Conservation (phyloP, 2,113 vertebrate species). For the Perca fluviatilis region DNA sequence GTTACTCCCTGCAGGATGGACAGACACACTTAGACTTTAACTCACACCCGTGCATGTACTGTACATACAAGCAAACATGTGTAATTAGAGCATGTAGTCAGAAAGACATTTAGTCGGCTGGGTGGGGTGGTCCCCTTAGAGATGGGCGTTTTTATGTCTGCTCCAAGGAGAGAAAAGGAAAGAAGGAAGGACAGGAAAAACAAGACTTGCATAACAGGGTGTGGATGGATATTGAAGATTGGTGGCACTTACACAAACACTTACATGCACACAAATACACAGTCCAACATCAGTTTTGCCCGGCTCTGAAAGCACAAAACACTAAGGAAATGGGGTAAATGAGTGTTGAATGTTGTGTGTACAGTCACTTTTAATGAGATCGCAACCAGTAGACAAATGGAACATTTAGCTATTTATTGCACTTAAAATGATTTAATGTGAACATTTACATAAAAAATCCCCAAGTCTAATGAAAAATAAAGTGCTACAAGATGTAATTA, state of each 20-base stretch:
- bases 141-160: slow-evolving; percentile 71
- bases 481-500: background rate
- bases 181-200: slow-evolving; percentile 72
- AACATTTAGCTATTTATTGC: slow-evolving; percentile 38
- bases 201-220: slow-evolving; percentile 77
- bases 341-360: slow-evolving; percentile 64
- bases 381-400: slow-evolving; percentile 40
- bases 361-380: slow-evolving; percentile 55
- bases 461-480: background rate
- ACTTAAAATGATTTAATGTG: slow-evolving; percentile 7
- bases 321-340: slow-evolving; percentile 64
- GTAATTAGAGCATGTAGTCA: slow-evolving; percentile 63
- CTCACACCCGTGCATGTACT: slow-evolving; percentile 39
- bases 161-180: slow-evolving; percentile 46
- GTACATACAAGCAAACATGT: slow-evolving; percentile 40
- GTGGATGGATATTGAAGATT: slow-evolving; percentile 79
- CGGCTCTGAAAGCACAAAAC: slow-evolving; percentile 56
- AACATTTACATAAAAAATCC: background rate
- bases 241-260: slow-evolving; percentile 77
- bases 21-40: slow-evolving; percentile 26
- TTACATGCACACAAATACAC: slow-evolving; percentile 56
- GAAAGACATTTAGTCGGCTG: slow-evolving; percentile 53
- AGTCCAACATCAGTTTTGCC: slow-evolving; percentile 63
- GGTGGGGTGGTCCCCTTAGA: slow-evolving; percentile 74
- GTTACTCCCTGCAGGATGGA: slow-evolving; percentile 66